Evolutionary conservation across 2,888 invertebrate species (phyloP).

Genomic region (Catocala fraxini): DNA sequence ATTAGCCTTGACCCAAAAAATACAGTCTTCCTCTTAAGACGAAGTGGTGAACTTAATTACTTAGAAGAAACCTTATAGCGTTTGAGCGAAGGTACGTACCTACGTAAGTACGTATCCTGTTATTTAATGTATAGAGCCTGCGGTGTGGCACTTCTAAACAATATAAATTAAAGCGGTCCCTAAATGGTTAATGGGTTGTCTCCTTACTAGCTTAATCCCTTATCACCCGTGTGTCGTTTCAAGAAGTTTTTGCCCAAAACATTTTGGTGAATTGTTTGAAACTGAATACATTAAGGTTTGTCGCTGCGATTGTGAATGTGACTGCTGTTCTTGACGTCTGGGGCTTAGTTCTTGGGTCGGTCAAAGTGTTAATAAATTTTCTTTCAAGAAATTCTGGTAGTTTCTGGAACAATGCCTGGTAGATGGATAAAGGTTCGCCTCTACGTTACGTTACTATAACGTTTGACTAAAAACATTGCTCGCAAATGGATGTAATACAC

Average conservation of each 20-base stretch:
- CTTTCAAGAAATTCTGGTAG: too few relatives aligned
- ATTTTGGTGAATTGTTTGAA: too few relatives aligned
- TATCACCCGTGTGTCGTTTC: conserved; percentile 1
- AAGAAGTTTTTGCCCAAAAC: background rate
- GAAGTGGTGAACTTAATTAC: conserved; percentile 54
- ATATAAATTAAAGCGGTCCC: conserved; percentile 49
- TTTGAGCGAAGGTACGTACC: conserved; percentile 21
- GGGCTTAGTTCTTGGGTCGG: too few relatives aligned
- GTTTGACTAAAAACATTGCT: too few relatives aligned
- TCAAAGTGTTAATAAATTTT: too few relatives aligned
- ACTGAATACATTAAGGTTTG: too few relatives aligned
- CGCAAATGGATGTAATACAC: too few relatives aligned
- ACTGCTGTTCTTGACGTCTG: too few relatives aligned
- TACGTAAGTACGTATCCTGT: conserved; percentile 23
- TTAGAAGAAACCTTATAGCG: conserved; percentile 50
- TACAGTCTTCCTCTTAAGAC: conserved; percentile 38
- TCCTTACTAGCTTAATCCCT: conserved; percentile 10
- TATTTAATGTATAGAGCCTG: conserved; percentile 42
- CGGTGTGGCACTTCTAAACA: conserved; percentile 45
- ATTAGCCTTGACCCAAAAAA: conserved; percentile 14
- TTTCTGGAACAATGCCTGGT: too few relatives aligned
- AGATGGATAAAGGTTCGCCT: too few relatives aligned
- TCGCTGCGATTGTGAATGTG: too few relatives aligned
- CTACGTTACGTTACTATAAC: too few relatives aligned
- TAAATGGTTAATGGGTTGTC: conserved; percentile 40